phyloP scores from a whole-genome alignment of 2,888 invertebrate species.

The Chrysotoxum bicinctum region DNA sequence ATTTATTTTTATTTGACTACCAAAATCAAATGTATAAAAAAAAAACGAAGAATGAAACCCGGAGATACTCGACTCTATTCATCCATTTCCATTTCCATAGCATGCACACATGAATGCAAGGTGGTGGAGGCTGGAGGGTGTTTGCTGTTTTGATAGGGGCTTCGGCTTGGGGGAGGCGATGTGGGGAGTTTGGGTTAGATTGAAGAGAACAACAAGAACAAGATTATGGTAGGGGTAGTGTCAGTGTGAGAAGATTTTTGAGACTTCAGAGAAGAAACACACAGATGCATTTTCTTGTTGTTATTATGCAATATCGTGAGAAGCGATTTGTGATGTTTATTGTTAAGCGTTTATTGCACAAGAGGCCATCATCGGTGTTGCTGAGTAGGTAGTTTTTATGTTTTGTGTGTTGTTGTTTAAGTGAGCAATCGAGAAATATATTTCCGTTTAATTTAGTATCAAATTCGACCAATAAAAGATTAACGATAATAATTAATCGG shows the following conservation, averaged over 20 bases:
- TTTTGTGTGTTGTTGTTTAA: not conserved
- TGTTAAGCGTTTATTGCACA: slow-evolving; percentile 22
- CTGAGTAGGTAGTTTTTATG: slow-evolving; percentile 27
- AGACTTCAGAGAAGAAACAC: slow-evolving; percentile 29
- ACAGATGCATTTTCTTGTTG: slow-evolving; percentile 59
- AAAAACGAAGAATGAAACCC: slow-evolving; percentile 38
- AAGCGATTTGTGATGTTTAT: slow-evolving; percentile 48
- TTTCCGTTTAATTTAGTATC: not conserved
- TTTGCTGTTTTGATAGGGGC: not conserved
- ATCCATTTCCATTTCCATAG: not conserved
- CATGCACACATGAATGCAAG: slow-evolving; percentile 45
- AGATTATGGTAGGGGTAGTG: slow-evolving; percentile 10
- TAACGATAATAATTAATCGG: no score
- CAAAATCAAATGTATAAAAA: slow-evolving; percentile 5
- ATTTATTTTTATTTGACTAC: slow-evolving; percentile 51
- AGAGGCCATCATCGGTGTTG: slow-evolving; percentile 38
- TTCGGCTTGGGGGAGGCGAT: not conserved
- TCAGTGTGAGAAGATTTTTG: slow-evolving; percentile 1
- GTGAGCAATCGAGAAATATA: not conserved
- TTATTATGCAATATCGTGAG: slow-evolving; percentile 72
- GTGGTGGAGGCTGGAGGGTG: not conserved
- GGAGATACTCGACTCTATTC: not conserved
- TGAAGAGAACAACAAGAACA: slow-evolving; percentile 25
- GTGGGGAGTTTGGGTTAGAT: not conserved
- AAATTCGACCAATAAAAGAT: no score